Conservation (phyloP, 2,888 invertebrate genomes). For the Oscheius myriophilus region DNA sequence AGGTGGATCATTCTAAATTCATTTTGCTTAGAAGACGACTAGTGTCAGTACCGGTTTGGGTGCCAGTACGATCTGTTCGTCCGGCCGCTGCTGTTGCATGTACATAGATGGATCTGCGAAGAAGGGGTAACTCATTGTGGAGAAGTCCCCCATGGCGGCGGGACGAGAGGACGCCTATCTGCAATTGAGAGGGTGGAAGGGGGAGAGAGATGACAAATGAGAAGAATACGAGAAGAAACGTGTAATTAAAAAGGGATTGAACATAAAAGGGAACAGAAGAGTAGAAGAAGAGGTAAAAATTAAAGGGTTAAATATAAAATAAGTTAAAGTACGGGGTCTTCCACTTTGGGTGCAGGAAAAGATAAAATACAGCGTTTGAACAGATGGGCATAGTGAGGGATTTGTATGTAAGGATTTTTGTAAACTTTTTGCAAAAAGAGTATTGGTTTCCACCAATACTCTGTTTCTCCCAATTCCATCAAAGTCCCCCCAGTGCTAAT, state of each 20-base stretch:
- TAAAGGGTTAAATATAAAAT: too few relatives aligned
- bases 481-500: too few relatives aligned
- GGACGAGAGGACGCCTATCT: slow-evolving; percentile 2
- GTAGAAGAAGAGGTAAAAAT: slow-evolving; percentile 9
- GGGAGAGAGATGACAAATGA: slow-evolving; percentile 6
- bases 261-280: too few relatives aligned
- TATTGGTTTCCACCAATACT: too few relatives aligned
- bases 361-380: too few relatives aligned
- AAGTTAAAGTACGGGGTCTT: too few relatives aligned
- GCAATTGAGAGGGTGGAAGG: slow-evolving; percentile 27
- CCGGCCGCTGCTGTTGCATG: slow-evolving; percentile 13
- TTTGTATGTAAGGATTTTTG: too few relatives aligned
- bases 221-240: not conserved
- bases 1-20: slow-evolving; percentile 49
- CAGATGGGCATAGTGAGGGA: too few relatives aligned
- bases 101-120: slow-evolving; percentile 5
- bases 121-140: slow-evolving; percentile 19
- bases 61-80: slow-evolving; percentile 24
- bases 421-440: too few relatives aligned
- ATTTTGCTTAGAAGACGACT: not conserved
- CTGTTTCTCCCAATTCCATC: too few relatives aligned
- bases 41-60: slow-evolving; percentile 36
- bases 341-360: too few relatives aligned
- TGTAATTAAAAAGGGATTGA: too few relatives aligned
- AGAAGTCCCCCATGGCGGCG: slow-evolving; percentile 22